Conservation (phyloP, 2,888 invertebrate species). For the Globia sparganii region DNA sequence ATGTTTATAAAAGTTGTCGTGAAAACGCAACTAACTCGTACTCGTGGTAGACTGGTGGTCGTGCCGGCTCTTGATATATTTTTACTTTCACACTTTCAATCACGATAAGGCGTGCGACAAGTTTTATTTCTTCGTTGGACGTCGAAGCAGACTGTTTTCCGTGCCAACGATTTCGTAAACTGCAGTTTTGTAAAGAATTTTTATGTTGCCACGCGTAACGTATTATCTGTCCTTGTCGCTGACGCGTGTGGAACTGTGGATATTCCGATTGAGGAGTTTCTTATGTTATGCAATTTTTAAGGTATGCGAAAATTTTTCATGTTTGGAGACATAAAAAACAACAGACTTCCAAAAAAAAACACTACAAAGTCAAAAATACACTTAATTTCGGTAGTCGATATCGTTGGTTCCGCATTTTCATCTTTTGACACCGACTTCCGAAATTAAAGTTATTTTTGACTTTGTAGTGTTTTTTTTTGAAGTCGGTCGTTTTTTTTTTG, state of each 20-base stretch:
- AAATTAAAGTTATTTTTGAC: too few species aligned
- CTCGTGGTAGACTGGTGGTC: constrained; percentile 41
- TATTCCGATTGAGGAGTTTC: constrained; percentile 22
- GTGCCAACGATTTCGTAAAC: constrained; percentile 65
- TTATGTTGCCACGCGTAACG: constrained; percentile 44
- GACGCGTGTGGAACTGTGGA: constrained; percentile 18
- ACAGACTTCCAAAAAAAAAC: too few species aligned
- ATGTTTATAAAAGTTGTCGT: constrained; percentile 58
- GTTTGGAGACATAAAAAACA: too few species aligned
- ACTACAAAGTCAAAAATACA: too few species aligned
- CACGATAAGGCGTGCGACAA: constrained; percentile 67
- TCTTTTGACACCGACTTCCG: too few species aligned
- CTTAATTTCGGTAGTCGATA: too few species aligned
- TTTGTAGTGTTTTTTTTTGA: too few species aligned
- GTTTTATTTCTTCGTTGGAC: constrained; percentile 67
- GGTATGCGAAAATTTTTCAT: constrained; percentile 4
- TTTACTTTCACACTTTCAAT: constrained; percentile 78
- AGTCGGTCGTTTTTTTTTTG: too few species aligned
- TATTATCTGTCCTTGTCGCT: constrained; percentile 34
- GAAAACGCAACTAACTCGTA: constrained; percentile 58
- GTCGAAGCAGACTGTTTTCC: constrained; percentile 61
- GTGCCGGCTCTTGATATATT: constrained; percentile 61
- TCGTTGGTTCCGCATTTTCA: too few species aligned
- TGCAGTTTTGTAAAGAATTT: constrained; percentile 52
- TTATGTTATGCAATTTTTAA: constrained; percentile 12